phyloP scores from a whole-genome alignment of 2,888 invertebrate genomes.

The Scaptomyza tumidula region DNA sequence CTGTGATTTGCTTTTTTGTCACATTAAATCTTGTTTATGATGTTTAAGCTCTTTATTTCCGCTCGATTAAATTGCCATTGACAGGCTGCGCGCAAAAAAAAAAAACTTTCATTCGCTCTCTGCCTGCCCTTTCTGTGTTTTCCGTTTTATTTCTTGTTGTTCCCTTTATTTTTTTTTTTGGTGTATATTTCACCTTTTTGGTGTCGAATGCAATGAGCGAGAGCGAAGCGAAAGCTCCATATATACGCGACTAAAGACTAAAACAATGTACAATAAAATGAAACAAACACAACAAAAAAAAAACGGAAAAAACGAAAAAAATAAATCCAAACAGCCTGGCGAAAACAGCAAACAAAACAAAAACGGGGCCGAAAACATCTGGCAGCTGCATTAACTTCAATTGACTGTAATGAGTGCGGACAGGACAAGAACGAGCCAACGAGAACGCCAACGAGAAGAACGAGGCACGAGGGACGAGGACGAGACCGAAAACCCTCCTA shows the following conservation, averaged over 20 bases:
- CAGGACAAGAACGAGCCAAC: not conserved
- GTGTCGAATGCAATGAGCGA: not conserved
- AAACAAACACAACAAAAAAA: not conserved
- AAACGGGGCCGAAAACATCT: slow-evolving; percentile 50
- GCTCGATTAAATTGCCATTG: slow-evolving; percentile 79
- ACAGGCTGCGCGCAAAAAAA: slow-evolving; percentile 43
- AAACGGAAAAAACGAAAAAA: no score
- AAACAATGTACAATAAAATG: not conserved
- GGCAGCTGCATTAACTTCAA: slow-evolving; percentile 67
- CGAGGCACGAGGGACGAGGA: no score
- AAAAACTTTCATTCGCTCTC: slow-evolving; percentile 38
- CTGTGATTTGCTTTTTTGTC: slow-evolving; percentile 76
- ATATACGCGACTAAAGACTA: not conserved
- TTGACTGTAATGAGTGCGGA: slow-evolving; percentile 67
- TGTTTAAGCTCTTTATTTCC: slow-evolving; percentile 78
- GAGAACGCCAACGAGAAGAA: slow-evolving; percentile 21
- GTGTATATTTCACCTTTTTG: slow-evolving; percentile 20
- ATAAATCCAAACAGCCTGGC: no score
- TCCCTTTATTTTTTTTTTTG: slow-evolving; percentile 4
- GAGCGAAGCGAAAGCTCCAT: not conserved
- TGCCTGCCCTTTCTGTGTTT: slow-evolving; percentile 5
- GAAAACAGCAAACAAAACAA: slow-evolving; percentile 2
- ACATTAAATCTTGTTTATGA: slow-evolving; percentile 78
- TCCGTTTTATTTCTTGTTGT: not conserved
- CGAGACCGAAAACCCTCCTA: slow-evolving; percentile 1